Percentiles rank a stretch among this genome's conserved stretches.
These are phyloP conservation scores for Pelecanus crispus DNA, from an alignment of 2,113 vertebrate species.

Conservation along the genomic window DNA sequence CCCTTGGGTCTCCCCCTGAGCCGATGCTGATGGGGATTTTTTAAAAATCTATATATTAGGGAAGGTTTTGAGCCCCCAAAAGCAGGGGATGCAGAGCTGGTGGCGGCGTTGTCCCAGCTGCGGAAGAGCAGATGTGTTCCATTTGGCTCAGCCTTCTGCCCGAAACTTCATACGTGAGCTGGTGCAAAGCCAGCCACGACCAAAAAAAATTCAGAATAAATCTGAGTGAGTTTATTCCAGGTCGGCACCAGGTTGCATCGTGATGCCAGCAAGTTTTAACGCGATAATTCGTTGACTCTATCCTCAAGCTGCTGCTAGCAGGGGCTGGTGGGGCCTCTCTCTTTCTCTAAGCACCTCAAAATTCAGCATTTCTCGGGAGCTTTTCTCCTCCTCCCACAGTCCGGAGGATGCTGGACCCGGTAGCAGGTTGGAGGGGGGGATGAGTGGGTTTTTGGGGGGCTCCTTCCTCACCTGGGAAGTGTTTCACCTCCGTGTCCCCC, in stretches of 20 bases:
- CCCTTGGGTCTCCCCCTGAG: neutral
- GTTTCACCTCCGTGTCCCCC: neutral
- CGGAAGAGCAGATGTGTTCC: neutral
- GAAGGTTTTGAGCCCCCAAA: neutral
- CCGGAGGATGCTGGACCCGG: accelerated
- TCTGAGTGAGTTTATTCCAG: neutral
- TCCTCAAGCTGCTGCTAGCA: neutral
- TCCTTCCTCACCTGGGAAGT: neutral
- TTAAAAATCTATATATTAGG: accelerated
- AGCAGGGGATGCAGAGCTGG: neutral
- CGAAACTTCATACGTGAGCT: accelerated
- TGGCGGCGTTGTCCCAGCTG: accelerated
- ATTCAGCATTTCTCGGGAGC: neutral
- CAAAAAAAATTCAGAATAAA: accelerated
- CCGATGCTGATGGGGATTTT: neutral
- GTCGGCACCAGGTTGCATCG: neutral
- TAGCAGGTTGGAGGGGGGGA: neutral
- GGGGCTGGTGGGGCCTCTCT: neutral
- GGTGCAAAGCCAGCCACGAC: neutral
- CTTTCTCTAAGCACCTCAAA: neutral
- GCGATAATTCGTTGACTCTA: neutral
- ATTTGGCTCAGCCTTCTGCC: neutral
- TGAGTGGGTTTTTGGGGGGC: neutral
- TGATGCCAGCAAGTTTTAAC: accelerated
- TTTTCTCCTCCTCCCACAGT: neutral